Evolutionary conservation across 1,140 invertebrate genomes (phyloP).

Genomic region (Brachionus angularis): DNA sequence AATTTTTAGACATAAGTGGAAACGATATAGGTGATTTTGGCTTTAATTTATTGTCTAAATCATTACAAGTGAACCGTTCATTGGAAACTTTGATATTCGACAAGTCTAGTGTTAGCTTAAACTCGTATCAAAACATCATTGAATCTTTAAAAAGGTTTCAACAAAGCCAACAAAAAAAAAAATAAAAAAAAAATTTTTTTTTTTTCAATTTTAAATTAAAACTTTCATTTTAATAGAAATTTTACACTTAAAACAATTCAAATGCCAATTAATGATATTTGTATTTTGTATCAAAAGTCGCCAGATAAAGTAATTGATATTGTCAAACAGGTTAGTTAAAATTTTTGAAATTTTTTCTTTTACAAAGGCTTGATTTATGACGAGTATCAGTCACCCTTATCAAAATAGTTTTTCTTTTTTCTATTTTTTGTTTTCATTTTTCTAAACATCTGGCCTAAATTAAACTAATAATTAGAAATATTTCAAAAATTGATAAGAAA

Average conservation of each 20-base stretch:
- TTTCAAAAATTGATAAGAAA: no score
- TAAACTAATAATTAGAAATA: no score
- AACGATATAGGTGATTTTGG: constrained; percentile 39
- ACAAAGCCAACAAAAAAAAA: background rate
- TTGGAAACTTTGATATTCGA: constrained; percentile 31
- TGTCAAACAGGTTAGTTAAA: constrained; percentile 35
- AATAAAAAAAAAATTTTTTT: background rate
- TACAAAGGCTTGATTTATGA: background rate
- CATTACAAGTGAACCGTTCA: constrained; percentile 40
- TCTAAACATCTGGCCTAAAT: no score
- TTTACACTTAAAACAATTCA: constrained; percentile 40
- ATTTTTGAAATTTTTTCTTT: constrained; percentile 14
- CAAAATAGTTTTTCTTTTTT: no score
- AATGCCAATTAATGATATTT: constrained; percentile 43
- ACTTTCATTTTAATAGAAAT: no score
- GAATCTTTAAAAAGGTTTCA: constrained; percentile 25
- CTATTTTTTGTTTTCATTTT: no score
- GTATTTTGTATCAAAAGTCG: constrained; percentile 44
- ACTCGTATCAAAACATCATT: background rate
- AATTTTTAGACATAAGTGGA: constrained; percentile 24
- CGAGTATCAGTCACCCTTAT: constrained; percentile 22
- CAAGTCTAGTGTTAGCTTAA: background rate
- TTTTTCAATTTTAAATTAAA: constrained; percentile 23
- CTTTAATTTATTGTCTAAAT: constrained; percentile 22
- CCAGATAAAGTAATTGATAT: constrained; percentile 43